Base-by-base conservation (phyloP, 2,797 vertebrate species). In the Artibeus jamaicensis region DNA sequence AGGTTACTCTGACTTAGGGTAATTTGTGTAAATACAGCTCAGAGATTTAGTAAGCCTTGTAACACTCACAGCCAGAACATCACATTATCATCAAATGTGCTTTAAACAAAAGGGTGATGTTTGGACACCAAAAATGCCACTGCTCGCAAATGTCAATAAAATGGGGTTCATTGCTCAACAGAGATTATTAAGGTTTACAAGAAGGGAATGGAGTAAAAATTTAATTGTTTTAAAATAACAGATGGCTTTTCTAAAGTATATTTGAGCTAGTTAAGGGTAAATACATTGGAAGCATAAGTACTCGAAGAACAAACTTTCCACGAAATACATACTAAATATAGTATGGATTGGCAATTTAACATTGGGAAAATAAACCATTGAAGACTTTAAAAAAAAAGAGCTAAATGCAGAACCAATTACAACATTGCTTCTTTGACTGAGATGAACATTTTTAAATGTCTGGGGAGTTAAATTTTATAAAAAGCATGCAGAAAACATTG, bases 391-490 rank as follows among this genome's bases (percentile, higher is more conserved):
- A 14, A 81, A 59, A 29, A 15, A 29, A 34, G 11, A 53, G 50
- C 53, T 81, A 59, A 96, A 91, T 65, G 21, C 44, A 91, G 44
- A 93, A 81, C 42, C n/a, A 95, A 71, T 93, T 83, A 88, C 18
- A 92, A 82, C 8, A 19, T 67, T 89, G 4, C n/a, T 88, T 34
- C 29, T 96, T 91, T 93, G 55, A 95, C 37, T 76, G 48, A 74
- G 42, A 78, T 53, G 37, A 39, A 46, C 29, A 70, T 68, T 94
- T 91, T 62, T 29, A 86, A 96, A 59, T 79, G 24, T 86, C 84
- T 90, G 50, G 10, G 3, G 48, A 79, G 21, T 93, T 94, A 83
- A 91, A 44, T 74, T 91, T 90, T 93, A 21, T 88, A 68, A 91
- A 87, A 92, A 29, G 48, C 18, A 91, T 5, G 42, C 7, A 77